Conservation (phyloP, 2,797 vertebrate species). For the Crenuchus spilurus region DNA sequence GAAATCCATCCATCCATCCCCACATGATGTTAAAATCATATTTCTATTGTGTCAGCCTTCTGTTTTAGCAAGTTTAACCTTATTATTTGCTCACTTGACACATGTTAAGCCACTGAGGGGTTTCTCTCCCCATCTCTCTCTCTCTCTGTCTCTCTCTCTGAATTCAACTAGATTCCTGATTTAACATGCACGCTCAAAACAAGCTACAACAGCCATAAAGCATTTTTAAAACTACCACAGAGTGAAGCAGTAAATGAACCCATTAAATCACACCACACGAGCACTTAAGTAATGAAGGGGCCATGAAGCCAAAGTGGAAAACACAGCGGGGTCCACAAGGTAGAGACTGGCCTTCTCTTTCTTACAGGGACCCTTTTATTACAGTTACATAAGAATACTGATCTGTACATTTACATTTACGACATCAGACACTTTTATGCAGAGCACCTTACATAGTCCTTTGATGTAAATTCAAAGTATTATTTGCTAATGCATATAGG, state of each 20-base stretch:
- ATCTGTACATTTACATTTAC: too few relatives aligned
- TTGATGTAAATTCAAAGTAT: too few relatives aligned
- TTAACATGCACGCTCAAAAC: conserved; percentile 52
- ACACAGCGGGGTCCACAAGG: background rate
- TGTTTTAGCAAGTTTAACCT: conserved; percentile 49
- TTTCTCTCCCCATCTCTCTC: too few relatives aligned
- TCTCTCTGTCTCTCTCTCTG: conserved; percentile 15
- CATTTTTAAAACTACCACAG: conserved; percentile 44
- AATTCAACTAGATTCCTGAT: conserved; percentile 42
- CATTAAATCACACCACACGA: conserved; percentile 66
- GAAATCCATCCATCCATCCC: too few relatives aligned
- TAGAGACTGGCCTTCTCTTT: background rate
- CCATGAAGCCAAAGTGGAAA: conserved; percentile 34
- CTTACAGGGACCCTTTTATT: background rate
- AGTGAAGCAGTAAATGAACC: conserved; percentile 61
- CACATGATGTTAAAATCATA: background rate
- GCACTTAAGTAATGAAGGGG: conserved; percentile 67
- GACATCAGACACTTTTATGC: too few relatives aligned
- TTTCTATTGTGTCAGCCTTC: background rate
- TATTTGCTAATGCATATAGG: too few relatives aligned
- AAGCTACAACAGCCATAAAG: conserved; percentile 55
- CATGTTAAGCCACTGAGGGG: conserved; percentile 62
- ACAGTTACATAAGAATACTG: background rate
- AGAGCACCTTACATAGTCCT: too few relatives aligned
- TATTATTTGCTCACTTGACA: conserved; percentile 61